A percentile compares a stretch with the other conserved stretches of the same genome.
Conservation (phyloP, 2,113 vertebrate genomes). For the Varanus salvator region DNA sequence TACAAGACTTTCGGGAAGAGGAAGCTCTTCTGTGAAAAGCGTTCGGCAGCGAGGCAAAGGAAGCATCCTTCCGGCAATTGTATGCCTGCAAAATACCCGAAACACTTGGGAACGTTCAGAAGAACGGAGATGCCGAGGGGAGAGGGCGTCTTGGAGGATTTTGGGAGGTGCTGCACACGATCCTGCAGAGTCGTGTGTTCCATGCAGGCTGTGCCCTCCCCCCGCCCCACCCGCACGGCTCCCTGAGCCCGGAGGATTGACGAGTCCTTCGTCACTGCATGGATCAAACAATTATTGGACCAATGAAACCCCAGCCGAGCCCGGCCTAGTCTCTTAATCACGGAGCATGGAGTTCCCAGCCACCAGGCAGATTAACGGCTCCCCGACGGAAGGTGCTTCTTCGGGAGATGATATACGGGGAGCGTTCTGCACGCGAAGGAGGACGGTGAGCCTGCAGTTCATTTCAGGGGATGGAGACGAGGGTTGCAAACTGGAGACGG, state of each 20-base stretch:
- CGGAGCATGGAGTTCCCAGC: not conserved
- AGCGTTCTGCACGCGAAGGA: accelerated
- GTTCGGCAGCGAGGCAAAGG: not conserved
- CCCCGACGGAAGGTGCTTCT: slow-evolving; percentile 13
- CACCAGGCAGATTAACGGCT: slow-evolving; percentile 20
- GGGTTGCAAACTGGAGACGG: not conserved
- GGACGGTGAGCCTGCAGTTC: not conserved
- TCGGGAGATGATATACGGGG: accelerated
- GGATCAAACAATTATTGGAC: not conserved
- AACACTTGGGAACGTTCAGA: not conserved
- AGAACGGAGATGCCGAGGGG: not conserved
- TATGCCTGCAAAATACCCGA: not conserved
- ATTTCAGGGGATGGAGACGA: accelerated
- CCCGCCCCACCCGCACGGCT: too few species aligned
- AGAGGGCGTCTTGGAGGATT: not conserved
- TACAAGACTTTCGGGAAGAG: not conserved
- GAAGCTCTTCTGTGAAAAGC: not conserved
- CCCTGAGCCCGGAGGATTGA: not conserved
- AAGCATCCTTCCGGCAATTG: too few species aligned
- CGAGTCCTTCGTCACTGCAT: not conserved
- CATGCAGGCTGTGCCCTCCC: not conserved
- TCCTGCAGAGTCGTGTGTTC: not conserved
- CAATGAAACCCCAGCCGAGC: not conserved
- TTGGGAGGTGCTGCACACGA: not conserved
- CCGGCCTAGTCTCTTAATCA: slow-evolving; percentile 23